Evolutionary conservation across 2,888 invertebrate species (phyloP), one percentile per base, ranked within the genome.

Genomic region (Mamestra brassicae): DNA sequence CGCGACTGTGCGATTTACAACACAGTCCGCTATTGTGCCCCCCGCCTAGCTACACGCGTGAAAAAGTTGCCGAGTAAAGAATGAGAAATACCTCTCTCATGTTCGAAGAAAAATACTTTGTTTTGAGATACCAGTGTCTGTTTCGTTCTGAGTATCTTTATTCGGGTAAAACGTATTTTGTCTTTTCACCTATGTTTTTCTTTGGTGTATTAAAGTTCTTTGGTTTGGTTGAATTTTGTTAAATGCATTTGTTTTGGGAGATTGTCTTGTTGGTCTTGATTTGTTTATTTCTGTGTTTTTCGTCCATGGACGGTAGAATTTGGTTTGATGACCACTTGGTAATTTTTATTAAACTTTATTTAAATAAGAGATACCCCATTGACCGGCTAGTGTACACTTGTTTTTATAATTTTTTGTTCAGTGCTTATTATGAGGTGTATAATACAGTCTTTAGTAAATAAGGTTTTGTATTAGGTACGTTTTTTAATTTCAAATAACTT

Each of bases 1-100:
- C 79, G 80, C 88, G 85, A 91, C 91, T 91, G 89, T 90, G 89
- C 92, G 90, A 93, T 94, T 93, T 94, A 93, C 92, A 93, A 90
- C 90, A 80, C 74, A 88, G 89, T 88, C 88, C 86, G 76, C 85
- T 85, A 86, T 87, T 88, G 89, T 84, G 52, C 82, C 80, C 79
- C 85, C 81, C 84, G 89, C 86, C 87, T 85, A 85, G 82, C 71
- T 79, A 77, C 80, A 84, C 76, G 81, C 78, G 81, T 78, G 72
- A 77, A 83, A 84, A 88, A 83, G 68, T 84, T 80, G 45, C 55
- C 70, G 71, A 77, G 71, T 80, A 84, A 82, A 84, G 84, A 76
- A 76, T 84, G 84, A 84, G 76, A 82, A 82, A 80, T 84, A 84
- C 72, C 72, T 72, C 58, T 57, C 81, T 76, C 68, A 76, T 80